Evolutionary conservation across 2,113 vertebrate genomes (phyloP).

Genomic region (Rhineura floridana): DNA sequence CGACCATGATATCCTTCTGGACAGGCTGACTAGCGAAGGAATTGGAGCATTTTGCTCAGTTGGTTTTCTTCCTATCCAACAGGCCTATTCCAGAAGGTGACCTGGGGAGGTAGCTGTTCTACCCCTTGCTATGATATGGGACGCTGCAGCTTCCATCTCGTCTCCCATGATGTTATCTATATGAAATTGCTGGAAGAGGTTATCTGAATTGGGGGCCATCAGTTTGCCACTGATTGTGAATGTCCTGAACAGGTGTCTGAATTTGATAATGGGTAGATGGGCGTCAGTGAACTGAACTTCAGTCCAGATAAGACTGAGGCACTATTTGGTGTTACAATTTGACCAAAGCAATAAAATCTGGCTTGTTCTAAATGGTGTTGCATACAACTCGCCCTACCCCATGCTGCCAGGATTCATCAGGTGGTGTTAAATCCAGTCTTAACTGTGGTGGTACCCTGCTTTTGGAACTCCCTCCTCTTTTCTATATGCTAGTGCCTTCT

Average conservation of each 20-base stretch:
- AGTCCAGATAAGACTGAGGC: neutral
- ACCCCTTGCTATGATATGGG: neutral
- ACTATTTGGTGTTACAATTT: neutral
- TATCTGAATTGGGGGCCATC: neutral
- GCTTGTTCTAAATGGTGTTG: no score
- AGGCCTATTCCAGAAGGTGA: neutral
- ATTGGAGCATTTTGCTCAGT: neutral
- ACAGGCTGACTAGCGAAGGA: no score
- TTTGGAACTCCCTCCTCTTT: neutral
- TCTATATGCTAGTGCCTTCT: neutral
- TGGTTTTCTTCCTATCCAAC: neutral
- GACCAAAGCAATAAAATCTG: neutral
- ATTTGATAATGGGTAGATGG: neutral
- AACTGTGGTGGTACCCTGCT: neutral
- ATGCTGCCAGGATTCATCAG: no score
- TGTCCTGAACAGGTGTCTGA: neutral
- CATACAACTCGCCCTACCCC: no score
- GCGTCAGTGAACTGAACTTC: neutral
- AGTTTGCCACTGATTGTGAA: neutral
- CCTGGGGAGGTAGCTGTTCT: no score
- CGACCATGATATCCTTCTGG: no score
- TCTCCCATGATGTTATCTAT: neutral
- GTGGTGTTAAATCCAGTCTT: neutral
- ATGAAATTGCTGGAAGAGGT: neutral
- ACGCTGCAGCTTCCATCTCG: neutral